Evolutionary conservation across 2,797 vertebrate species (phyloP).

Genomic region (Squalus acanthias): DNA sequence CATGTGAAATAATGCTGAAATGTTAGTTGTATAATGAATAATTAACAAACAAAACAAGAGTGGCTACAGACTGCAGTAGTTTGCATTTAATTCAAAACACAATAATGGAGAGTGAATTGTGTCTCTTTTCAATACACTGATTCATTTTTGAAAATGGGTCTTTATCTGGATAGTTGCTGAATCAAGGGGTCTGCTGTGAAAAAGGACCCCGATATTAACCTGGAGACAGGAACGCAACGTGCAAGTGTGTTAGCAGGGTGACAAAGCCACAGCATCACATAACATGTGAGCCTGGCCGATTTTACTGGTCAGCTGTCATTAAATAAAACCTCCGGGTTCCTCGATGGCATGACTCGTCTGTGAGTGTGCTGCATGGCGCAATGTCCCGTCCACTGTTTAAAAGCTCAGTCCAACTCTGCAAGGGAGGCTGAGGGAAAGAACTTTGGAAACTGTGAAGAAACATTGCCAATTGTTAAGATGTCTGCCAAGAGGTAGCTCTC

Average conservation of each 20-base stretch:
- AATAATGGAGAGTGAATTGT: neutral
- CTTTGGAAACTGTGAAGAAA: neutral
- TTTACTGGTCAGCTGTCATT: neutral
- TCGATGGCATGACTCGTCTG: neutral
- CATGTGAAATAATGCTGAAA: neutral
- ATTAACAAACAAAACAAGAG: neutral
- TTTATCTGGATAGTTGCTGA: neutral
- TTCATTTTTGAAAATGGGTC: neutral
- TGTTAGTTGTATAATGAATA: neutral
- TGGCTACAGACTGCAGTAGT: neutral
- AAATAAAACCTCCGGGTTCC: neutral
- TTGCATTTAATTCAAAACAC: slow-evolving; percentile 2
- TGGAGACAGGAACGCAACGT: too few species aligned
- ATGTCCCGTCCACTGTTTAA: neutral
- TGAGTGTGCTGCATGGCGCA: neutral
- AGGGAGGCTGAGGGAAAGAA: neutral
- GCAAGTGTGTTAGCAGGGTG: neutral
- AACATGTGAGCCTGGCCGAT: neutral
- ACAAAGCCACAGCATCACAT: neutral
- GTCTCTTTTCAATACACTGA: neutral
- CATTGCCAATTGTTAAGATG: neutral
- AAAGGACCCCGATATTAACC: neutral
- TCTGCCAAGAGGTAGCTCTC: neutral
- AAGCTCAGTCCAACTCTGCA: neutral
- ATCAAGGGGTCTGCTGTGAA: neutral